Conservation (phyloP, 2,888 invertebrate genomes). For the Dryobotodes eremita region DNA sequence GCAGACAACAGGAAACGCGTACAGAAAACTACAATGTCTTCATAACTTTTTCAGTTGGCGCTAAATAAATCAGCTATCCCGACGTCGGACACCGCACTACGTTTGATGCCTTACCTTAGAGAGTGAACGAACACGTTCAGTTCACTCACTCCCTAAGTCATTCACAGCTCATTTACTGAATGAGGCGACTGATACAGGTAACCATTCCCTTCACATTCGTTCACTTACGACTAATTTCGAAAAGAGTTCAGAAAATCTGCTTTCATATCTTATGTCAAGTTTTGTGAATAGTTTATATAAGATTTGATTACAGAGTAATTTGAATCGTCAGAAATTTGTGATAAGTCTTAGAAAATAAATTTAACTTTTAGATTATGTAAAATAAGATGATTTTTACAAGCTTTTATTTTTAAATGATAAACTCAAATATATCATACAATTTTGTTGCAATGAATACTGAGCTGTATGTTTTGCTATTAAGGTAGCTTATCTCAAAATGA, state of each 20-base stretch:
- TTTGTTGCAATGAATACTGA: background rate
- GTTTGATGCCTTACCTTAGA: conserved; percentile 58
- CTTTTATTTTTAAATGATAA: conserved; percentile 10
- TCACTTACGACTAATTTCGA: background rate
- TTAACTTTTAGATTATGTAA: background rate
- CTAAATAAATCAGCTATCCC: conserved; percentile 48
- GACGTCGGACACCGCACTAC: conserved; percentile 62
- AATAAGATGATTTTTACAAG: background rate
- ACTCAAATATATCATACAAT: background rate
- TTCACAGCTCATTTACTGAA: conserved; percentile 36
- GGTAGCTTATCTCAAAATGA: conserved; percentile 8
- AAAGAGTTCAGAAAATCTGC: background rate
- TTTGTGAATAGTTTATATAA: background rate
- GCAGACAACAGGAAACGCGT: background rate
- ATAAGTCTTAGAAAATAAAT: background rate
- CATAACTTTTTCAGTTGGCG: conserved; percentile 59
- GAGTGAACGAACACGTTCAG: conserved; percentile 35
- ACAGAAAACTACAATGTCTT: background rate
- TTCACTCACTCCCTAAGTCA: conserved; percentile 52
- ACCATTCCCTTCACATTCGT: conserved; percentile 20
- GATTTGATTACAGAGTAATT: background rate
- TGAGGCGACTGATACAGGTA: conserved; percentile 58
- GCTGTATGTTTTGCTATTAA: background rate
- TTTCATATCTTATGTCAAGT: background rate
- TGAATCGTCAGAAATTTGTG: conserved; percentile 1